Conservation (phyloP, 2,888 invertebrate species). For the Hedychridium roseum region DNA sequence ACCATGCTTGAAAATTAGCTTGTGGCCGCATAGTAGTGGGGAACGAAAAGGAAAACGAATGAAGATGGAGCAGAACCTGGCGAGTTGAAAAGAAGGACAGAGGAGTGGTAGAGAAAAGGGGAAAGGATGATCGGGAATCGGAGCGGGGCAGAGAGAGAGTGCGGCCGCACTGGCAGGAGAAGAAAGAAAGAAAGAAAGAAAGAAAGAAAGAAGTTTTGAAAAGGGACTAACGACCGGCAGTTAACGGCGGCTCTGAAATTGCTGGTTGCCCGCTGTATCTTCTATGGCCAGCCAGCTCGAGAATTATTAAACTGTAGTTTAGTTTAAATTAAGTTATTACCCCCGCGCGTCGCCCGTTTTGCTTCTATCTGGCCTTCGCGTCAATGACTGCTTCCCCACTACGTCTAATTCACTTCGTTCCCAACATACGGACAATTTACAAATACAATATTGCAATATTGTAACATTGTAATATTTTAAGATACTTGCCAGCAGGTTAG, state of each 20-base stretch:
- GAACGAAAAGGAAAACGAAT: neutral
- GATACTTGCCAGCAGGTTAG: no score
- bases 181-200: slow-evolving; percentile 37
- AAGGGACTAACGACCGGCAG: slow-evolving; percentile 65
- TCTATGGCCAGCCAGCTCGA: slow-evolving; percentile 53
- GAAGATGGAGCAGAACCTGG: neutral
- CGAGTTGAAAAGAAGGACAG: slow-evolving; percentile 5
- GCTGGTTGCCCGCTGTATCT: slow-evolving; percentile 61
- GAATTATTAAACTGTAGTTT: slow-evolving; percentile 66
- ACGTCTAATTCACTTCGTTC: no score
- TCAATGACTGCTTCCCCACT: slow-evolving; percentile 18
- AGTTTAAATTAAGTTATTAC: slow-evolving; percentile 66
- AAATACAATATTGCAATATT: no score
- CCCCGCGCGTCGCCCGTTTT: slow-evolving; percentile 54
- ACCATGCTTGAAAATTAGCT: slow-evolving; percentile 51
- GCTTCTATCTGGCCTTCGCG: slow-evolving; percentile 41
- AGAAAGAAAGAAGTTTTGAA: slow-evolving; percentile 63
- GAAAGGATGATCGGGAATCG: slow-evolving; percentile 3
- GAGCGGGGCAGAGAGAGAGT: slow-evolving; percentile 15
- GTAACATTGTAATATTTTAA: no score
- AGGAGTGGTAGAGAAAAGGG: slow-evolving; percentile 12
- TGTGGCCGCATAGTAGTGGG: slow-evolving; percentile 33
- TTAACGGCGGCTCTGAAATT: slow-evolving; percentile 65
- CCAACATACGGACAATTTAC: no score
- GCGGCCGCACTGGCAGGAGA: slow-evolving; percentile 22